Evolutionary conservation across 2,113 vertebrate genomes (phyloP), one percentile per base, ranked within the genome.

Genomic region (Numida meleagris): DNA sequence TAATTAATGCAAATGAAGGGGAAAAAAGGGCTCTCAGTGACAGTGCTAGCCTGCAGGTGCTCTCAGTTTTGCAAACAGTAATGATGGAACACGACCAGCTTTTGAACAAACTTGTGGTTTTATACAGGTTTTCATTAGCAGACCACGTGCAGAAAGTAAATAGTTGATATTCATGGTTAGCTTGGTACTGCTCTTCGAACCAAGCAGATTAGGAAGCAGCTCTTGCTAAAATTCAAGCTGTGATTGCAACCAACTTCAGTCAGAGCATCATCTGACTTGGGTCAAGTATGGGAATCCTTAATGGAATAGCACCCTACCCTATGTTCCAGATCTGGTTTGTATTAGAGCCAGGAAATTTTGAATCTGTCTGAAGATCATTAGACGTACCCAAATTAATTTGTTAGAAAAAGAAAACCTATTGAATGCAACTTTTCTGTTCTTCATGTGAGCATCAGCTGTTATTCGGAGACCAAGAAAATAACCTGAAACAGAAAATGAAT

Each of bases 101-200:
- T 81, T 48, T 45, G 40, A 61, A 29, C 70, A 84, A 87, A 90
- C 63, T 72, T 80, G 86, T 84, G 87, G 90, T 79, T 94, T 89
- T 71, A 16, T 9, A 17, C 23, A 27, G 38, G 68, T 86, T 92
- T 75, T 83, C 73, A 33, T 86, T 86, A 90, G 86, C 82, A 92
- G 77, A 38, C 46, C 53, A 67, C 57, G 55, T 51, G 66, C 71
- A 46, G 76, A 57, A 82, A 58, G 73, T n/a, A 38, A 86, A 48
- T 3, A 83, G 90, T 29, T 66, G 67, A 66, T 87, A 33, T 45
- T 75, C 16, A 6, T 9, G 45, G 45, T 48, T 10, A 79, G 82
- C 29, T 66, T 65, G 73, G 42, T 48, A 20, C 72, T 1, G 4
- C 25, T n/a, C 38, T 38, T 70, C 34, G 67, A 79, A 83, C 48